Base-by-base conservation (phyloP, 2,113 vertebrate genomes). In the Malurus melanocephalus region DNA sequence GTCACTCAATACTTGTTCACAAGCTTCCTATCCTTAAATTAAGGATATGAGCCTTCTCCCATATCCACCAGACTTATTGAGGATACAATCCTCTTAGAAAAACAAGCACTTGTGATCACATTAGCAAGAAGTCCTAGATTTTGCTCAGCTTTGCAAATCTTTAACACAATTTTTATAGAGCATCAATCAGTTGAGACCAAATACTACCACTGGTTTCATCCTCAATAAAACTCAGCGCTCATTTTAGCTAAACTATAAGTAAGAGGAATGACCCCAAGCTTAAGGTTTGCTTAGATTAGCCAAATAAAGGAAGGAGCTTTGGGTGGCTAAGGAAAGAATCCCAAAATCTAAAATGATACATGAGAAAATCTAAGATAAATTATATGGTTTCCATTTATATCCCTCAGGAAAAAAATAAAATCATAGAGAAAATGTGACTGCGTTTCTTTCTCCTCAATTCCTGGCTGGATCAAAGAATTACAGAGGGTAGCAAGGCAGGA, bases 361-460 rank as follows among this genome's bases (percentile, higher is more conserved):
- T 15, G 27, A 76, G n/a, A 76, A 78, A 85, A 23, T 43, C 52
- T 7, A 49, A 51, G 59, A 86, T 71, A 92, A 94, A 72, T 80
- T 60, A 76, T 38, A 69, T 3, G 0, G 6, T 59, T 90, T 83
- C 62, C 16, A 82, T 67, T 84, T 88, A 33, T 28, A 26, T 56
- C 28, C 88, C n/a, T 26, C 38, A 49, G 28, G 6, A 22, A 28
- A 33, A 40, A 62, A 35, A 68, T 53, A 49, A 23, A 24, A 9
- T 4, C 18, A 9, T 6, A 42, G 40, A 24, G 7, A 14, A 78
- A 85, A 77, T 73, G 19, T 8, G 6, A 93, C 67, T 19, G 5
- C 11, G 57, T 72, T 60, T 80, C 10, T 80, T 46, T 71, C 24
- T 71, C 19, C 53, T 53, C 38, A 73, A 1, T 48, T 87, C 24